phyloP scores from a whole-genome alignment of 2,888 invertebrate genomes.

The Melieria crassipennis region DNA sequence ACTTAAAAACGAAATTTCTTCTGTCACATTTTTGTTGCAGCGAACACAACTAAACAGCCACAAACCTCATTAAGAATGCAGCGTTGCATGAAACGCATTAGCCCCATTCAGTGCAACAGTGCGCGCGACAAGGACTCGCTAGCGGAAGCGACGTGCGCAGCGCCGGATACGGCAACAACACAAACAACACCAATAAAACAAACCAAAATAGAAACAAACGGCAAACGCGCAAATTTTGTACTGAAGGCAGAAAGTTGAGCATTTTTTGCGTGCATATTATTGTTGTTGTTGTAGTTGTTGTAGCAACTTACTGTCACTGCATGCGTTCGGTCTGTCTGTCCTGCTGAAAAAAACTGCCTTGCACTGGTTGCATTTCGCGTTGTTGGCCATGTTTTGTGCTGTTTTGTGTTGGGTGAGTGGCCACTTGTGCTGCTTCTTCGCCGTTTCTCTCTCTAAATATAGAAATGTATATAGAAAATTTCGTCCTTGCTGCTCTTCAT shows the following conservation, averaged over 20 bases:
- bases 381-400: background rate
- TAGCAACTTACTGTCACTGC: no score
- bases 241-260: no score
- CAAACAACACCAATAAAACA: background rate
- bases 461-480: no score
- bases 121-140: no score
- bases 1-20: background rate
- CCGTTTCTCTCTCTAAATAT: background rate
- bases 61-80: constrained; percentile 31
- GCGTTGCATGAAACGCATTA: constrained; percentile 23
- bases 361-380: background rate
- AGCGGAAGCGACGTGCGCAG: no score
- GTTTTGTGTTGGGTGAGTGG: background rate
- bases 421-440: background rate
- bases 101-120: background rate
- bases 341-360: background rate
- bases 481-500: no score
- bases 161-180: constrained; percentile 14
- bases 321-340: background rate
- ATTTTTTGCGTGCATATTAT: no score
- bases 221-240: no score
- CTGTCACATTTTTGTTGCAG: background rate
- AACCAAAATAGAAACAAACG: no score
- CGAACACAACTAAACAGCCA: constrained; percentile 1
- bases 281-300: no score